Conservation (phyloP, 2,888 invertebrate genomes). For the Habroteleia sp. region DNA sequence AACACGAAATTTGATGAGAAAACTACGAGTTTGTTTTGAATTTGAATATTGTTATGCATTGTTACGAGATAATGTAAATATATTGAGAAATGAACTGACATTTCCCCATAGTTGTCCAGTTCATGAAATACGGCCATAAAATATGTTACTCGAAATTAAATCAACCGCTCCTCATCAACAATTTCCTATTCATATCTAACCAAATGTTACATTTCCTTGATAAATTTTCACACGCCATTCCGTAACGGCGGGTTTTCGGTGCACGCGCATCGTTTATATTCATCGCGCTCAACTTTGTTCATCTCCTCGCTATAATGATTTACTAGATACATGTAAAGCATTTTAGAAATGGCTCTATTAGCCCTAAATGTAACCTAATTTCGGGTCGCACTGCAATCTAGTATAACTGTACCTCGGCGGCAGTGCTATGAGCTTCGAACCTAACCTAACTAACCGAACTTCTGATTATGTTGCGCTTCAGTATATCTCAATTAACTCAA, state of each 20-base stretch:
- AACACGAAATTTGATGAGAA: no score
- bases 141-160: slow-evolving; percentile 3
- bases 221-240: slow-evolving; percentile 26
- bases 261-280: slow-evolving; percentile 43
- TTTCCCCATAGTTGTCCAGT: not conserved
- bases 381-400: slow-evolving; percentile 36
- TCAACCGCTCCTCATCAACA: slow-evolving; percentile 11
- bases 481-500: slow-evolving; percentile 56
- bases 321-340: slow-evolving; percentile 54
- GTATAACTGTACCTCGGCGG: not conserved
- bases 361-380: slow-evolving; percentile 52
- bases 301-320: slow-evolving; percentile 29
- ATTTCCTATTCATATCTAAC: slow-evolving; percentile 14
- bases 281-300: slow-evolving; percentile 31
- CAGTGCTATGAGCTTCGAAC: slow-evolving; percentile 25
- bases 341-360: slow-evolving; percentile 54
- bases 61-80: no score
- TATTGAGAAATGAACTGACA: no score
- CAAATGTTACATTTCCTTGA: slow-evolving; percentile 11
- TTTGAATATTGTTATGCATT: no score
- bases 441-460: slow-evolving; percentile 43
- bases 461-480: slow-evolving; percentile 40
- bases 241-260: slow-evolving; percentile 1
- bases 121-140: not conserved
- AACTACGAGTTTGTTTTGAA: no score